Evolutionary conservation across 2,113 vertebrate genomes (phyloP).

Genomic region (Rhabdomys dilectus): DNA sequence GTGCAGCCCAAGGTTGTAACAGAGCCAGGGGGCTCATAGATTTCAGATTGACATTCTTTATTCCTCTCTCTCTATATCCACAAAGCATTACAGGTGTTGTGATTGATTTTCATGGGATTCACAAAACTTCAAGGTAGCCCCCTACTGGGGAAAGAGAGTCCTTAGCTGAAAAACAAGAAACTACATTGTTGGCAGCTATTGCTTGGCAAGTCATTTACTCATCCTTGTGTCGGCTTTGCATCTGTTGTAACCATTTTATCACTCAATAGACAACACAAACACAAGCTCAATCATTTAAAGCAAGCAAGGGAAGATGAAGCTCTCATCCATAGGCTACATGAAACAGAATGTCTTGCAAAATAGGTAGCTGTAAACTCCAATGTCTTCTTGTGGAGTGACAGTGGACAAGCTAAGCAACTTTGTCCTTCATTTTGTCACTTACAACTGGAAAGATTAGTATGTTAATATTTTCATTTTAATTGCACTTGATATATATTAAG

Average conservation of each 20-base stretch:
- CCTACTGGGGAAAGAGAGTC: background rate
- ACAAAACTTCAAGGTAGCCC: conserved; percentile 24
- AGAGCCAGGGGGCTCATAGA: conserved; percentile 46
- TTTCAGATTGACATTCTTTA: conserved; percentile 66
- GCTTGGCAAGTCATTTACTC: conserved; percentile 19
- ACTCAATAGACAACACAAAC: background rate
- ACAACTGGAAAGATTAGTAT: background rate
- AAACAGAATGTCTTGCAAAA: background rate
- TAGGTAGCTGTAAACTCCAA: background rate
- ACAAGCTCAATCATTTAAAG: background rate
- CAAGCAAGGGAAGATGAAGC: background rate
- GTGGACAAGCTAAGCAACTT: background rate
- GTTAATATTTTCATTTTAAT: background rate
- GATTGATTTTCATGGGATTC: conserved; percentile 58
- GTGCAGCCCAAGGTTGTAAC: conserved; percentile 44
- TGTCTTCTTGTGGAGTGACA: background rate
- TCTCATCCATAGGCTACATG: background rate
- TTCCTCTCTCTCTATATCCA: conserved; percentile 21
- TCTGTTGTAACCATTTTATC: background rate
- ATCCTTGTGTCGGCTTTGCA: background rate
- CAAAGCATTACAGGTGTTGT: conserved; percentile 40
- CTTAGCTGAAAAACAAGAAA: background rate
- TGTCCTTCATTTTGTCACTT: background rate
- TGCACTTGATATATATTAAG: background rate
- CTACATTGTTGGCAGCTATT: background rate